Conservation (phyloP, 64 coral and sea anemone genomes). For the Pocillopora damicornis region DNA sequence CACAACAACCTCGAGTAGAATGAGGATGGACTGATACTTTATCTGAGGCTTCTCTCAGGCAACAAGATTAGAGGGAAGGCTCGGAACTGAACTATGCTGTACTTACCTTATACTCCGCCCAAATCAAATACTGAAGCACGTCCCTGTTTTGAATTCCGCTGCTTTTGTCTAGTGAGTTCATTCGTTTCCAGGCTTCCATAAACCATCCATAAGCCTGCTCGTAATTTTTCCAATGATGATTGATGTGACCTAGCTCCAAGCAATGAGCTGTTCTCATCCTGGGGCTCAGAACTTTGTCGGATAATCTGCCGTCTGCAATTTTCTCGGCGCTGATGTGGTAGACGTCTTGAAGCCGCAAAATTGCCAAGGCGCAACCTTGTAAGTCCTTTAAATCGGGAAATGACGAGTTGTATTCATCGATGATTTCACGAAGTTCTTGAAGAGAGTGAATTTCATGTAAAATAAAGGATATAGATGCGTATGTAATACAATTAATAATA, state of each 20-base stretch:
- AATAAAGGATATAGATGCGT: background rate
- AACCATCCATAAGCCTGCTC: constrained; percentile 64
- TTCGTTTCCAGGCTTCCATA: constrained; percentile 57
- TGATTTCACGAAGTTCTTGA: constrained; percentile 36
- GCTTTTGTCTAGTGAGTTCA: constrained; percentile 46
- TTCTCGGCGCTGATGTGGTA: constrained; percentile 66
- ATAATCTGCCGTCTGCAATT: constrained; percentile 70
- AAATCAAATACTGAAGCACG: constrained; percentile 78
- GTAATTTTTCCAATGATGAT: constrained; percentile 55
- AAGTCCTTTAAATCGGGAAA: constrained; percentile 68
- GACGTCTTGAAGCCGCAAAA: constrained; percentile 86
- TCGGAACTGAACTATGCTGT: background rate
- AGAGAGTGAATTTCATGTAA: background rate
- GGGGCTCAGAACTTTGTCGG: constrained; percentile 55
- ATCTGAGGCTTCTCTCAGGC: too few species aligned
- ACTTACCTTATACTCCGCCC: constrained; percentile 92
- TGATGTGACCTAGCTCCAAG: constrained; percentile 77
- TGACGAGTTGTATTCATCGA: constrained; percentile 26
- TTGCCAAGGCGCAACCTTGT: constrained; percentile 59
- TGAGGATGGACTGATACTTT: too few species aligned
- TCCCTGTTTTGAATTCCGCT: constrained; percentile 54
- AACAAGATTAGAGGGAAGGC: too few species aligned
- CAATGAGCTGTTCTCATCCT: constrained; percentile 63
- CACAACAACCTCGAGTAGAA: too few species aligned
- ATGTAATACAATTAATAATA: too few species aligned